Evolutionary conservation across 2,113 vertebrate species (phyloP), one percentile per base, ranked within the genome.

Genomic region (Dasyornis broadbenti): DNA sequence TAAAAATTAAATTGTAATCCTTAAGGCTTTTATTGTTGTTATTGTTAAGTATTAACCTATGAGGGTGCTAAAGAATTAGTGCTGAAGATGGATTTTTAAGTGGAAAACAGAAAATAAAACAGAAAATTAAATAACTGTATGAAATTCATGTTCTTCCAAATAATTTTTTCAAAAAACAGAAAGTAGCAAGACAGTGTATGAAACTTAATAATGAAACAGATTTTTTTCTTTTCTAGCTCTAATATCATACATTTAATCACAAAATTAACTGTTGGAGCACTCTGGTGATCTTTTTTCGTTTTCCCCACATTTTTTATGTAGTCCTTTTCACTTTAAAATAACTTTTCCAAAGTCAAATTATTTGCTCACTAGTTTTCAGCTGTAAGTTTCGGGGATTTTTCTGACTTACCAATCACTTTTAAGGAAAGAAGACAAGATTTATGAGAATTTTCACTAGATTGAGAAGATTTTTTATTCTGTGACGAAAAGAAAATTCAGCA

Each of bases 381-480:
- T 60, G 1, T 18, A 44, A 44, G 5, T 61, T 86, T 3, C 63
- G 3, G 0, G 9, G 0, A 0, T 40, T 49, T 77, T 61, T 13
- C 23, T 63, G 26, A 59, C 5, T 21, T 65, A 49, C 57, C 47
- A 75, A 59, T n/a, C 8, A 90, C 52, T 91, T 84, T 35, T 49
- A 56, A 82, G 27, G 42, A 66, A 86, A 84, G 33, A 64, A 50
- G 45, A 70, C 14, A 77, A 23, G 7, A 31, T 84, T 76, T 78
- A 63, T 47, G 28, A 73, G n/a, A 70, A 42, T 81, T 77, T 91
- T 53, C 19, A 65, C 35, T 70, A n/a, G 15, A n/a, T 39, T 72
- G 26, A 56, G 89, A 63, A 39, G 14, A 4, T 44, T 42, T 39
- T 49, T 44, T 65, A 66, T 86, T 64, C 21, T n/a, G 7, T 54